phyloP scores from a whole-genome alignment of 2,797 vertebrate genomes.

The Tokudaia muenninki region DNA sequence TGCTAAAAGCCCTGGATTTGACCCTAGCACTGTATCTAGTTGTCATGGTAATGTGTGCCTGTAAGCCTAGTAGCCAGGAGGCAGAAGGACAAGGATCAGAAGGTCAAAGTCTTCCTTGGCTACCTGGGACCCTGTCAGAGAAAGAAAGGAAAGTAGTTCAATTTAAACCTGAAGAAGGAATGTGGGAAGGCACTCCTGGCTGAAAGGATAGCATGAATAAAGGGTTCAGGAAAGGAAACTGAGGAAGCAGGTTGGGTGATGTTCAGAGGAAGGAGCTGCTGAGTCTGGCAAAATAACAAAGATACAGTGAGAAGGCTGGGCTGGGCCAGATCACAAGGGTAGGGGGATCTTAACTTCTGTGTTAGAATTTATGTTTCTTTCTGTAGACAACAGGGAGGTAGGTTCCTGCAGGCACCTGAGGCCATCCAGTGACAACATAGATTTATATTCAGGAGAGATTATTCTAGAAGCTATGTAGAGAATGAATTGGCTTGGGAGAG shows the following conservation, averaged over 20 bases:
- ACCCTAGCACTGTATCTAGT: neutral
- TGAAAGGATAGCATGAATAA: neutral
- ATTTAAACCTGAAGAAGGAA: constrained; percentile 36
- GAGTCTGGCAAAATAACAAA: neutral
- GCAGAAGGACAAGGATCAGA: neutral
- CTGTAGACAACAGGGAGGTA: neutral
- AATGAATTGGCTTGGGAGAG: neutral
- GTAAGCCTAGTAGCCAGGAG: neutral
- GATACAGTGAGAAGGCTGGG: neutral
- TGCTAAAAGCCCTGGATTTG: neutral
- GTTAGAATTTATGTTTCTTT: constrained; percentile 39
- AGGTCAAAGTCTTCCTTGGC: neutral
- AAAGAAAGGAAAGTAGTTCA: neutral
- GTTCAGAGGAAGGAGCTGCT: neutral
- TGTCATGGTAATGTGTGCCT: neutral
- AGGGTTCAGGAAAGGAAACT: neutral
- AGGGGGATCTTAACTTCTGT: neutral
- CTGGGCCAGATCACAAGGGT: neutral
- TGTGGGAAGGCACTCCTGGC: neutral
- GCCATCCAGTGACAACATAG: neutral
- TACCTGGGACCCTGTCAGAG: neutral
- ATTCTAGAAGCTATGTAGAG: constrained; percentile 48
- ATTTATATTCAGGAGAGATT: neutral
- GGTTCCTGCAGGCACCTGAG: neutral
- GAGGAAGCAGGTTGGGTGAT: neutral